These are phyloP conservation scores for Penaeus chinensis DNA, from an alignment of 1,140 invertebrate genomes.

Conservation along the genomic window DNA sequence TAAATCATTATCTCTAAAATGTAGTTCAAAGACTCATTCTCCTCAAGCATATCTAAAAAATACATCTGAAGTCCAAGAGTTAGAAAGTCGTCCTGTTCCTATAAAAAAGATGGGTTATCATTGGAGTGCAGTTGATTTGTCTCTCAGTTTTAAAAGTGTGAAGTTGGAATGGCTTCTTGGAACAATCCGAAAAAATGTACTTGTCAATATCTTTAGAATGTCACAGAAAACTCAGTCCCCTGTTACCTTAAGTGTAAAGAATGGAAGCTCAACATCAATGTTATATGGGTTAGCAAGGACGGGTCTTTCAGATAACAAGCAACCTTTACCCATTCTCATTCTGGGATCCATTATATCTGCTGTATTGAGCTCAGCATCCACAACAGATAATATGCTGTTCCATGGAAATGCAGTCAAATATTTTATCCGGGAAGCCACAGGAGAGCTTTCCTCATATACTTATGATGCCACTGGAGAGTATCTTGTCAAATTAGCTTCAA, in stretches of 20 bases:
- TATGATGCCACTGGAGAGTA: constrained; percentile 36
- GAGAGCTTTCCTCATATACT: constrained; percentile 52
- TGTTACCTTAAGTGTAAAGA: constrained; percentile 52
- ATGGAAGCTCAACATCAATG: constrained; percentile 49
- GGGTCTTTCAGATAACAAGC: neutral
- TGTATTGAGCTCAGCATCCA: constrained; percentile 33
- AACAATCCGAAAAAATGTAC: constrained; percentile 54
- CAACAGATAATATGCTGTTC: constrained; percentile 33
- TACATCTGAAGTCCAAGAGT: constrained; percentile 11
- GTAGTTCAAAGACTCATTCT: too few species aligned
- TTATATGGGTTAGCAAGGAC: constrained; percentile 41
- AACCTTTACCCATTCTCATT: constrained; percentile 37
- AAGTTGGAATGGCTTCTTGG: constrained; percentile 52
- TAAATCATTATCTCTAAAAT: neutral
- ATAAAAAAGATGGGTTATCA: constrained; percentile 51
- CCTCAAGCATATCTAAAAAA: too few species aligned
- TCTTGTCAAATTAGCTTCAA: constrained; percentile 48
- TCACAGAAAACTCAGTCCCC: constrained; percentile 45
- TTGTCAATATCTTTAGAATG: constrained; percentile 50
- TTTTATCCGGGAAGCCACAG: constrained; percentile 48
- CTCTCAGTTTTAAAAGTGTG: constrained; percentile 53
- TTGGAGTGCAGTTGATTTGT: constrained; percentile 56
- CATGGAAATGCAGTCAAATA: constrained; percentile 50
- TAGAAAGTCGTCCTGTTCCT: neutral
- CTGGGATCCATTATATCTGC: constrained; percentile 51